Conservation (phyloP, 2,113 vertebrate genomes). For the Miniopterus natalensis region DNA sequence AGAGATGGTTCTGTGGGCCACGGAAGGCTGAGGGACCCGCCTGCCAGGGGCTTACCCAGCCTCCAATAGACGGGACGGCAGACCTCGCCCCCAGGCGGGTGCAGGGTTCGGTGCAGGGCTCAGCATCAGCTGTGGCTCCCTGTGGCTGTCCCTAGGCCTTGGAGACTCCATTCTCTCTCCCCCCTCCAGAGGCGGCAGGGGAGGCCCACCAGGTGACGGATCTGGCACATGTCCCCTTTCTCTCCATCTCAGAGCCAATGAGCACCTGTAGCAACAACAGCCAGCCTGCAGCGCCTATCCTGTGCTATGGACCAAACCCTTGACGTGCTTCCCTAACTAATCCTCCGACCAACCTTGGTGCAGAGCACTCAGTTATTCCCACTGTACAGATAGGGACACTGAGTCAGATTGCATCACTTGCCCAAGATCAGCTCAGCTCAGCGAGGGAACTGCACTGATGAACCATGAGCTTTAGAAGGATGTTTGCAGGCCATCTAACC, state of each 20-base stretch:
- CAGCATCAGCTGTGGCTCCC: neutral
- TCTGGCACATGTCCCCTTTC: accelerated
- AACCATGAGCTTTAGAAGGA: neutral
- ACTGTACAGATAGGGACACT: neutral
- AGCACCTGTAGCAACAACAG: accelerated
- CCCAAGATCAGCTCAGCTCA: neutral
- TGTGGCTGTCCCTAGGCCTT: neutral
- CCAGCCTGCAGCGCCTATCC: accelerated
- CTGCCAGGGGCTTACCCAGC: neutral
- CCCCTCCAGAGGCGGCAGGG: constrained; percentile 47
- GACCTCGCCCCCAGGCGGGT: neutral
- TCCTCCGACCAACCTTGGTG: neutral
- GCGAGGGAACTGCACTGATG: neutral
- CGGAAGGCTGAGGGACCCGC: constrained; percentile 65
- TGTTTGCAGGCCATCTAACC: neutral
- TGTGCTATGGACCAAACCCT: accelerated
- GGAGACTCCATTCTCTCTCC: constrained; percentile 20
- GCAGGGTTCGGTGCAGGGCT: neutral
- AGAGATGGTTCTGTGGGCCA: constrained; percentile 65
- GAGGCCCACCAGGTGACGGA: neutral
- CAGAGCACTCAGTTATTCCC: neutral
- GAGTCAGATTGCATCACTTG: neutral
- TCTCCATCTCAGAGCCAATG: accelerated
- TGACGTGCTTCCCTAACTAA: accelerated
- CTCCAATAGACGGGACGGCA: neutral